Evolutionary conservation across 1,140 invertebrate genomes (phyloP), one percentile per base, ranked within the genome.

Genomic region (Drosophila bocqueti): DNA sequence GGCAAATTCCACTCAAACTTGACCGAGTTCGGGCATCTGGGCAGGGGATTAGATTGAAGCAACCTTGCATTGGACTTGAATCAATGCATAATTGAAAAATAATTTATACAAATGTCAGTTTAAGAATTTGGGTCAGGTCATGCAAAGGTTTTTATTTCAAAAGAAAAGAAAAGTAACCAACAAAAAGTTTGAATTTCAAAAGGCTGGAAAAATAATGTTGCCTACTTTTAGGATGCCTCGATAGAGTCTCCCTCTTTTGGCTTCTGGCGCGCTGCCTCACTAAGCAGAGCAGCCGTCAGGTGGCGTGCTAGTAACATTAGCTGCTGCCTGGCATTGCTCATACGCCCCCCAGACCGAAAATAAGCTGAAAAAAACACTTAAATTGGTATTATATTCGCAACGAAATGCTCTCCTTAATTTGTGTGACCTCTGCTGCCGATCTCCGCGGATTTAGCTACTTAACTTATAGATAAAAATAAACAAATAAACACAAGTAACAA

Each of bases 1-100:
- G 47, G 61, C 64, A 55, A 78, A 65, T 38, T 68, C 57, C 50
- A 52, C 38, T 74, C 73, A 74, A 84, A 84, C 81, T 89, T 87
- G 84, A 84, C 81, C 84, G 76, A 71, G 18, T 68, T 87, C 57
- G 42, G 40, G 36, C 42, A 58, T 46, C 31, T 46, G 21, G 31
- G 13, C 42, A 21, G 15, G 46, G 72, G 83, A 83, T 87, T 78
- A 75, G 49, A 84, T 81, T 68, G 76, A 81, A 46, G 47, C 34
- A 72, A 59, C 80, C 68, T 87, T 89, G 69, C 29, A 40, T 38
- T 50, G 55, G 57, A 52, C 54, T 60, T 34, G 34, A 31, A 43
- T 24, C 24, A 15, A 62, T 34, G 29, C 7, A 7, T 50, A 40
- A 49, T 45, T 46, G 26, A 65, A 26, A 34, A 47, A 13, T 31